Evolutionary conservation across 2,113 vertebrate genomes (phyloP).

Genomic region (Eulacestoma nigropectus): DNA sequence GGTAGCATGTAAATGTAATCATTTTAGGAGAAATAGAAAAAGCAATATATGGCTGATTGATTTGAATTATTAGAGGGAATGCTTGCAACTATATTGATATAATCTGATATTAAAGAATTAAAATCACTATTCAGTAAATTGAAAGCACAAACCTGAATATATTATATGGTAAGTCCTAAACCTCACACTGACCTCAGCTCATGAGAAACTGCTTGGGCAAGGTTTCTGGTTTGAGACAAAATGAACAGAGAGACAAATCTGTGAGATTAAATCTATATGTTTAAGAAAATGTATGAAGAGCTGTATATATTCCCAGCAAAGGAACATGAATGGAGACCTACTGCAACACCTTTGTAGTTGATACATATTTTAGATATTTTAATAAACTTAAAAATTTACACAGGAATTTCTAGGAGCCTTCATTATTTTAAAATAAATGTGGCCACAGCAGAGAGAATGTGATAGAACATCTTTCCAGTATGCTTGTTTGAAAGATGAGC

Average conservation of each 20-base stretch:
- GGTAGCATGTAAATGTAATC: neutral
- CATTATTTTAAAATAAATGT: neutral
- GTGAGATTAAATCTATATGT: neutral
- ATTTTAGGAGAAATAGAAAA: slow-evolving; percentile 32
- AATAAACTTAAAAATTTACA: slow-evolving; percentile 5
- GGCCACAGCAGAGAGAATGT: neutral
- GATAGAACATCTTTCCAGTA: neutral
- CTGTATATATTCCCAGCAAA: slow-evolving; percentile 26
- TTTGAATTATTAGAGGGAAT: slow-evolving; percentile 59
- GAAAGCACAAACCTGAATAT: slow-evolving; percentile 47
- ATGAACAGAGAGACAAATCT: slow-evolving; percentile 16
- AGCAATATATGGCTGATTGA: slow-evolving; percentile 20
- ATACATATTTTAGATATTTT: neutral
- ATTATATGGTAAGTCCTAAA: slow-evolving; percentile 44
- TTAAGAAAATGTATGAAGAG: slow-evolving; percentile 1
- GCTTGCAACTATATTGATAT: slow-evolving; percentile 12
- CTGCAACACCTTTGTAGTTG: neutral
- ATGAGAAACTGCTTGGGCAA: slow-evolving; percentile 43
- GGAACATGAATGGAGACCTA: slow-evolving; percentile 30
- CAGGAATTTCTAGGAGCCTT: neutral
- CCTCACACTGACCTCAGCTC: slow-evolving; percentile 54
- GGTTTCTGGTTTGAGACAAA: slow-evolving; percentile 56
- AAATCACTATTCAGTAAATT: slow-evolving; percentile 55
- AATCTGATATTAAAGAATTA: slow-evolving; percentile 54
- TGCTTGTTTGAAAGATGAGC: neutral